A percentile compares a stretch with the other conserved stretches of the same genome.
Conservation (phyloP, 1,140 invertebrate genomes). For the Carposina sasakii region DNA sequence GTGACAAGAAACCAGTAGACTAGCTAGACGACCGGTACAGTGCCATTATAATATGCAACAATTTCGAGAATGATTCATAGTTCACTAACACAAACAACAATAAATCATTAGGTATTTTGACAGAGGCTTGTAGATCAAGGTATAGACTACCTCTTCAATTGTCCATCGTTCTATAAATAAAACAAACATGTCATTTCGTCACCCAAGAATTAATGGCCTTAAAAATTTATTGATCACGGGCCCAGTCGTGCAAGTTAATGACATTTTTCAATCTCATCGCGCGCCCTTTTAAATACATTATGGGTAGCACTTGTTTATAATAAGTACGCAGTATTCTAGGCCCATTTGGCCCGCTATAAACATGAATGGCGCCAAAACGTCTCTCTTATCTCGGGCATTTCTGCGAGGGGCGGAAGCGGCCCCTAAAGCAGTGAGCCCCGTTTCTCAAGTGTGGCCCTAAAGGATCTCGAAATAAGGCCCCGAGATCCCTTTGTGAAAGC, state of each 20-base stretch:
- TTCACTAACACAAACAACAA: too few species aligned
- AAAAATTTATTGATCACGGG: too few species aligned
- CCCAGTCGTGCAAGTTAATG: conserved; percentile 18
- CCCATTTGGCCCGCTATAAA: conserved; percentile 66
- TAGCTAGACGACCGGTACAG: too few species aligned
- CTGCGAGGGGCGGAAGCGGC: conserved; percentile 62
- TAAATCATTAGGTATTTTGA: too few species aligned
- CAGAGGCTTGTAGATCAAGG: too few species aligned
- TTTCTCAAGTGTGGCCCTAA: conserved; percentile 64
- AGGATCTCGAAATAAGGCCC: conserved; percentile 64
- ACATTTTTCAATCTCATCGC: conserved; percentile 32
- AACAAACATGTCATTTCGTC: too few species aligned
- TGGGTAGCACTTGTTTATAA: conserved; percentile 63
- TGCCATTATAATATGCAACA: too few species aligned
- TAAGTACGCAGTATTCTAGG: conserved; percentile 63
- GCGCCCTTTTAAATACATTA: conserved; percentile 45
- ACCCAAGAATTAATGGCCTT: too few species aligned
- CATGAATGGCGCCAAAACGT: conserved; percentile 69
- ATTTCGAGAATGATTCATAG: too few species aligned
- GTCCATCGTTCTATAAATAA: too few species aligned
- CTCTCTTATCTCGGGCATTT: conserved; percentile 69
- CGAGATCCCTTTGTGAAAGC: conserved; percentile 50
- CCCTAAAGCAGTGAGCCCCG: conserved; percentile 49
- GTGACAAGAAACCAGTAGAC: too few species aligned
- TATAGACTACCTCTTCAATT: too few species aligned